These are phyloP conservation scores for Sycon ciliatum DNA, from an alignment of 37 sponge, comb jelly and placozoan species.

Conservation along the genomic window DNA sequence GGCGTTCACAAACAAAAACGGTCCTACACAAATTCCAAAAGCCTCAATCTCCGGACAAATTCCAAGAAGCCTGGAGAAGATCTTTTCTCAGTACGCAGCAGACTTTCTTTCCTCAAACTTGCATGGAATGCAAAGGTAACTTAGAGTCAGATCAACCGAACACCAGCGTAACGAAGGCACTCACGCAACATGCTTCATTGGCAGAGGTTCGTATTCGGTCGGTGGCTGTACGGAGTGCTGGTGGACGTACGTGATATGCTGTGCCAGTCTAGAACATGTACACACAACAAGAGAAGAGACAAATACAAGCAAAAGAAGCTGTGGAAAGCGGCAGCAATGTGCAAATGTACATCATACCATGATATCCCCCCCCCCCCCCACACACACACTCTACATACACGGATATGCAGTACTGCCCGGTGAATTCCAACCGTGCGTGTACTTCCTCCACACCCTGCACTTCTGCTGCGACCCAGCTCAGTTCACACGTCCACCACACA, in stretches of 20 bases:
- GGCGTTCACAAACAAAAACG: no score
- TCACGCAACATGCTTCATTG: slow-evolving; percentile 66
- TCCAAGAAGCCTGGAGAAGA: no score
- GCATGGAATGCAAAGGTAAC: no score
- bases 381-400: no score
- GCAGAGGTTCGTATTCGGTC: slow-evolving; percentile 59
- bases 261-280: slow-evolving; percentile 83
- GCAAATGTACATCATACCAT: neutral
- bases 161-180: neutral
- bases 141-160: neutral
- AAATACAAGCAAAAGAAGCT: neutral
- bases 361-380: no score
- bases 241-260: slow-evolving; percentile 96
- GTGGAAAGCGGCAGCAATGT: neutral
- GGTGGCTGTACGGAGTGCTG: slow-evolving; percentile 73
- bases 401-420: neutral
- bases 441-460: no score
- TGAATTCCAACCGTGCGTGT: neutral
- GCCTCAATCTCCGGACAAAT: no score
- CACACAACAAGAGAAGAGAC: neutral
- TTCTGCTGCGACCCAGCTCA: no score
- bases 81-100: no score
- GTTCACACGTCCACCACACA: no score
- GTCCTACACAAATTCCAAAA: no score
- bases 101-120: no score